These are phyloP conservation scores for Electrona antarctica DNA, from an alignment of 2,113 vertebrate species.

Conservation along the genomic window DNA sequence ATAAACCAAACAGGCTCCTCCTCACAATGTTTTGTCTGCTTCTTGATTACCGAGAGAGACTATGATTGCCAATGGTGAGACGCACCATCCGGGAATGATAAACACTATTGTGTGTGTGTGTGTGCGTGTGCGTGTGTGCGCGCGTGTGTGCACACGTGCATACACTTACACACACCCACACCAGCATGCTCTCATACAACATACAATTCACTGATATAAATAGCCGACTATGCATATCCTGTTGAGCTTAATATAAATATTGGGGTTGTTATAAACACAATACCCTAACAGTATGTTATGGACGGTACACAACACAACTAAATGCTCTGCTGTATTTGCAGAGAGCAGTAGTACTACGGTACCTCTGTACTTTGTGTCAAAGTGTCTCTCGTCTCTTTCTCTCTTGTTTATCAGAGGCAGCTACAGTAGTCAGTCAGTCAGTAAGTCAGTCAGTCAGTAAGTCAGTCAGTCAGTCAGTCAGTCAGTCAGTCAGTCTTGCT, in stretches of 20 bases:
- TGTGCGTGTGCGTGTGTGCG: neutral
- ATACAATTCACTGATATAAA: too few species aligned
- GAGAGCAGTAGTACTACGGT: too few species aligned
- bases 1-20: constrained; percentile 50
- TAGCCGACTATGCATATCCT: too few species aligned
- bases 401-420: constrained; percentile 21
- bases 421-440: neutral
- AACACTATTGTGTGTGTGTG: constrained; percentile 4
- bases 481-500: constrained; percentile 11
- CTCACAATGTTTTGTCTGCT: constrained; percentile 66
- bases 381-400: neutral
- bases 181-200: too few species aligned
- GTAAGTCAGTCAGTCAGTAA: too few species aligned
- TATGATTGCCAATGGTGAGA: constrained; percentile 50
- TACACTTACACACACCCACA: too few species aligned
- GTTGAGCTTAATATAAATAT: too few species aligned
- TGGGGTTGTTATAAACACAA: too few species aligned
- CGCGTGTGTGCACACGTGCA: too few species aligned
- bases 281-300: too few species aligned
- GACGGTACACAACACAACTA: too few species aligned
- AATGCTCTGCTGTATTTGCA: too few species aligned
- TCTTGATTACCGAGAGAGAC: constrained; percentile 61
- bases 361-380: neutral
- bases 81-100: constrained; percentile 59
- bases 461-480: neutral